Evolutionary conservation across 2,797 vertebrate genomes (phyloP).

Genomic region (Anguilla pacifica): DNA sequence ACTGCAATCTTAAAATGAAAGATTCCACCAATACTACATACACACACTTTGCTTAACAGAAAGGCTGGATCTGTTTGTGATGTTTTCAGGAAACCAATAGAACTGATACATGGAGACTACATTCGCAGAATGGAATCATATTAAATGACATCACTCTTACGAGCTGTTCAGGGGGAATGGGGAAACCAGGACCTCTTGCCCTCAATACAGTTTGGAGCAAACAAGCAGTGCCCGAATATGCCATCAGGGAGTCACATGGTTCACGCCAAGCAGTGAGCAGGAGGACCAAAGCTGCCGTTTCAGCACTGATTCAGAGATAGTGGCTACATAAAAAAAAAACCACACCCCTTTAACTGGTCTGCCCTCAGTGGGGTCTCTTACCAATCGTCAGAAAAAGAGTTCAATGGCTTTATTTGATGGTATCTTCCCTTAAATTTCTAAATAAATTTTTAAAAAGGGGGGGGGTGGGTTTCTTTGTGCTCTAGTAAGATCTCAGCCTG

Average conservation of each 20-base stretch:
- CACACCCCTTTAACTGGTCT: not conserved
- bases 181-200: not conserved
- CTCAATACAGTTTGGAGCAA: not conserved
- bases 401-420: not conserved
- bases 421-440: not conserved
- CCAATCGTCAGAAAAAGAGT: not conserved
- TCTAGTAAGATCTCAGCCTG: not conserved
- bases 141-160: not conserved
- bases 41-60: not conserved
- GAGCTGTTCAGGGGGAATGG: not conserved
- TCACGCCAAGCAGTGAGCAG: not conserved
- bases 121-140: not conserved
- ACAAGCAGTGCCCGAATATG: not conserved
- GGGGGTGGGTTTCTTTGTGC: not conserved
- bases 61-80: not conserved
- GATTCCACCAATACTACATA: not conserved
- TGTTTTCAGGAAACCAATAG: not conserved
- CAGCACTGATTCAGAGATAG: not conserved
- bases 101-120: not conserved
- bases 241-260: not conserved
- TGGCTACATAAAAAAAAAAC: not conserved
- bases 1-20: not conserved
- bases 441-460: not conserved
- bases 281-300: not conserved
- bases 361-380: not conserved